Evolutionary conservation across 2,113 vertebrate species (phyloP).

Genomic region (Datnioides undecimradiatus): DNA sequence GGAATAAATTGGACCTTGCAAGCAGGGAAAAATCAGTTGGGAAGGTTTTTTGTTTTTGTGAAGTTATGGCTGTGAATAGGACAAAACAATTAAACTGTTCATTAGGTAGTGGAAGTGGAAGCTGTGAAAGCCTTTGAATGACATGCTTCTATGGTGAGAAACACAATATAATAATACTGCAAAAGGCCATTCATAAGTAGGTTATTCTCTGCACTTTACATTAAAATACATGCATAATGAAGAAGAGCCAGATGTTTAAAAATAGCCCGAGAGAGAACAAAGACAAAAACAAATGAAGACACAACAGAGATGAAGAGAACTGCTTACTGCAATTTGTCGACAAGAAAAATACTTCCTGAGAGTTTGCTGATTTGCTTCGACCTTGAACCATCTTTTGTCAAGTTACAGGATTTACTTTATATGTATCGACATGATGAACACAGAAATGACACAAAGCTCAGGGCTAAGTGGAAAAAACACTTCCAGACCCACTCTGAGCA

Average conservation of each 20-base stretch:
- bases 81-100: slow-evolving; percentile 31
- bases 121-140: background rate
- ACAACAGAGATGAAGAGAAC: slow-evolving; percentile 7
- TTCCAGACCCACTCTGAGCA: background rate
- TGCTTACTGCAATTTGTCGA: slow-evolving; percentile 2
- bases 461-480: background rate
- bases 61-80: background rate
- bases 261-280: background rate
- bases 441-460: background rate
- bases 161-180: background rate
- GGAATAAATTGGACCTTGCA: background rate
- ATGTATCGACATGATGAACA: background rate
- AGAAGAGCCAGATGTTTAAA: background rate
- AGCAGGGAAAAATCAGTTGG: background rate
- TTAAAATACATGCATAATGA: slow-evolving; percentile 14
- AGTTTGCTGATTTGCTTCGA: slow-evolving; percentile 27
- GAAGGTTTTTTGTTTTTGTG: background rate
- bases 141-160: background rate
- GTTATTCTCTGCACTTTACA: background rate
- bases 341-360: slow-evolving; percentile 48
- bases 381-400: slow-evolving; percentile 24
- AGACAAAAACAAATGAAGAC: no score
- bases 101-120: background rate
- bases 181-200: background rate
- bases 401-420: slow-evolving; percentile 9